Base-by-base conservation (phyloP, 2,888 invertebrate genomes). In the Beris chalybata region DNA sequence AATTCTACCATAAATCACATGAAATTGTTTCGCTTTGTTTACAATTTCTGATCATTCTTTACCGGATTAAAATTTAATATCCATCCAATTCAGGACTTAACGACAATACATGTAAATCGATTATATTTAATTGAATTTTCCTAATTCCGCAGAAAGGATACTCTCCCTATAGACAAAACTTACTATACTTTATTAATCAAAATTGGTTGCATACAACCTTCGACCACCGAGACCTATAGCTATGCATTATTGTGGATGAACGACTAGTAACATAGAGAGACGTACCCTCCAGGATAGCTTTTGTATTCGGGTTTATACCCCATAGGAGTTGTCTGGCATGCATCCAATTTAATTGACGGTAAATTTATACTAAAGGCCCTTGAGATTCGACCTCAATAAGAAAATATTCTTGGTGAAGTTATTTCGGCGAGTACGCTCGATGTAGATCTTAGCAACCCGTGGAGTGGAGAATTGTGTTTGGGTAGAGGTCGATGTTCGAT, bases 271-370 rank as follows among this genome's bases (percentile, higher is more conserved):
- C 12, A 9, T 47, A 4, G 47, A 47, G 5, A 2, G n/a, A n/a
- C 1, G n/a, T 9, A 53, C 9, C 30, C 31, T n/a, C 2, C 22
- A 22, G 31, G 31, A 7, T 38, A n/a, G 15, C 43, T 38, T 56
- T 56, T 56, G 43, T 38, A 43, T 13, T 38, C 13, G 9, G 38
- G 38, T 38, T 38, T 38, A 38, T 5, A 5, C 38, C 38, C 38
- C 5, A 38, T 38, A 38, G 53, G 53, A 4, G 53, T 31, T 53
- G 53, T 58, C 48, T 58, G 65, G 65, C 65, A 65, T 65, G 48
- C 47, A 56, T 65, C 65, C 65, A 65, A 65, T 65, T 65, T 56
- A 65, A 65, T 65, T 65, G 65, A 65, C 54, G 56, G 11, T 55
- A 56, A 65, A 65, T 65, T 65, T 65, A 45, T 38, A 47, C 31